Evolutionary conservation across 2,888 invertebrate species (phyloP), one percentile per base, ranked within the genome.

Genomic region (Melinaea menophilus): DNA sequence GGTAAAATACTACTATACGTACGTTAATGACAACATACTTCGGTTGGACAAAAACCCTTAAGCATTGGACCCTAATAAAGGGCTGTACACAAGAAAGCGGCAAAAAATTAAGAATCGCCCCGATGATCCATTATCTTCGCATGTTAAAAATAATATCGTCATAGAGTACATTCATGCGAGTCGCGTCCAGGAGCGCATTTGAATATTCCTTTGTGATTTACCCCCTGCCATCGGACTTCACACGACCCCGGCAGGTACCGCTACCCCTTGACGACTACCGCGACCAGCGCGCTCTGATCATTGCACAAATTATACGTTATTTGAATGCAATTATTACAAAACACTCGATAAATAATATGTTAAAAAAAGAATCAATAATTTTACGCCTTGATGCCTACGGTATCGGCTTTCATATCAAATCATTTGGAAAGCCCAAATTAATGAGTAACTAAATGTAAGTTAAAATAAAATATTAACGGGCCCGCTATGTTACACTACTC

Each of bases 91-190:
- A 87, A 88, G 86, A 84, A 86, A 82, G 81, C 83, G 76, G 85
- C 83, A 87, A 88, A 89, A 88, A 89, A 88, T 87, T 89, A 86
- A 86, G 86, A 90, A 88, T 90, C 88, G 86, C 87, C 88, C 87
- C 90, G 90, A 90, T 90, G 86, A 83, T 85, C 88, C 80, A 90
- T 90, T 90, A 90, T 90, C 90, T 89, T 88, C 78, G 80, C 79
- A 86, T 85, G 87, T 85, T 90, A 89, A 86, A 90, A 90, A 90
- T 90, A 90, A 90, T 90, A 88, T 84, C 89, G 89, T 88, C 88
- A 87, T 90, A 87, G 90, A 88, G 90, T 75, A 86, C 86, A 89
- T 89, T 90, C 85, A 88, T 85, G 86, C 84, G 82, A 81, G 86
- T 82, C 82, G 76, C 85, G 90, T 90, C 90, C 90, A 90, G 83